These are phyloP conservation scores for Drosophila guanche DNA, from an alignment of 1,140 invertebrate genomes.

Conservation along the genomic window DNA sequence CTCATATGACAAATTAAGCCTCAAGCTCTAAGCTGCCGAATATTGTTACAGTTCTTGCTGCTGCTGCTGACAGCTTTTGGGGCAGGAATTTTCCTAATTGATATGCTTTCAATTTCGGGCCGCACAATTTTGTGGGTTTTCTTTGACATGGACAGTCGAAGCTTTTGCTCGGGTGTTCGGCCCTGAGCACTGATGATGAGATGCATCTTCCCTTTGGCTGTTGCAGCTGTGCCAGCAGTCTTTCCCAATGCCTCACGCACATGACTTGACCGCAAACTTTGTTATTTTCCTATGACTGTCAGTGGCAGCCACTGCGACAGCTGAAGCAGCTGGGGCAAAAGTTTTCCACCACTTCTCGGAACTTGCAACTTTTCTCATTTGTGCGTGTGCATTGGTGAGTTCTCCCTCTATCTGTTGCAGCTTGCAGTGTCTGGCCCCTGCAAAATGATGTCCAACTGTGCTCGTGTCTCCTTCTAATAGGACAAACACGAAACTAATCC, in stretches of 20 bases:
- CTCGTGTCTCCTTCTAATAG: slow-evolving; percentile 23
- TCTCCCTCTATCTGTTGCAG: slow-evolving; percentile 18
- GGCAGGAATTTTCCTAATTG: slow-evolving; percentile 45
- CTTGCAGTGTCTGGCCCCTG: slow-evolving; percentile 3
- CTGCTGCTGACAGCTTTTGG: slow-evolving; percentile 28
- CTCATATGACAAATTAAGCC: slow-evolving; percentile 55
- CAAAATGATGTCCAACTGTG: slow-evolving; percentile 55
- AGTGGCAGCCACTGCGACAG: slow-evolving; percentile 1
- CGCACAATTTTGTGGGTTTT: slow-evolving; percentile 11
- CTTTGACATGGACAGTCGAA: not conserved
- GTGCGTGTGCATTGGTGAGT: slow-evolving; percentile 73
- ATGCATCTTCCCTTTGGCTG: slow-evolving; percentile 19
- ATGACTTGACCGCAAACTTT: slow-evolving; percentile 74
- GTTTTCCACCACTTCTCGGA: slow-evolving; percentile 59
- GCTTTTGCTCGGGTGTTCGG: not conserved
- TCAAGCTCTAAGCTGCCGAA: not conserved
- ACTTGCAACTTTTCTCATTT: slow-evolving; percentile 79
- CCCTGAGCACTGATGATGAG: slow-evolving; percentile 1
- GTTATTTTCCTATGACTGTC: slow-evolving; percentile 51
- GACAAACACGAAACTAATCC: slow-evolving; percentile 75
- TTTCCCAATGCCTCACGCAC: slow-evolving; percentile 71
- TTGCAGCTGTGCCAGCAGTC: slow-evolving; percentile 35
- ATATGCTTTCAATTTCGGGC: slow-evolving; percentile 41
- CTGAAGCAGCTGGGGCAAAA: slow-evolving; percentile 52
- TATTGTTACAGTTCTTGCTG: slow-evolving; percentile 12